These are phyloP conservation scores for Vollenhovia emeryi DNA, from an alignment of 1,140 invertebrate species.

Conservation along the genomic window DNA sequence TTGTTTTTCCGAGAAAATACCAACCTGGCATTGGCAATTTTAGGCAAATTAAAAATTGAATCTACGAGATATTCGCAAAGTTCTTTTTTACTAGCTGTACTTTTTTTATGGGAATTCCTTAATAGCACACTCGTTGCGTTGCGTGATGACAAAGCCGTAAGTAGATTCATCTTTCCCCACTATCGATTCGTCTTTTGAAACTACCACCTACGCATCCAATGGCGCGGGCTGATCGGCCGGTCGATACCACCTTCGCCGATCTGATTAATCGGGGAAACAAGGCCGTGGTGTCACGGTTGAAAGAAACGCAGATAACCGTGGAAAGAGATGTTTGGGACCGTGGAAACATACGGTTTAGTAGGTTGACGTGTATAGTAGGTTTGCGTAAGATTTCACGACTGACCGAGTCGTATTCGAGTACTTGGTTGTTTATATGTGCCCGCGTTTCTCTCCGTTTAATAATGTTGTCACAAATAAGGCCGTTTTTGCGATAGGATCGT, in stretches of 20 bases:
- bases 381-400: conserved; percentile 49
- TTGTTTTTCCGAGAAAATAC: background rate
- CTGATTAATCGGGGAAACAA: conserved; percentile 33
- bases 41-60: background rate
- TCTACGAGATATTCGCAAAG: background rate
- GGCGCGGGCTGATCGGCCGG: background rate
- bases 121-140: background rate
- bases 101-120: background rate
- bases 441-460: background rate
- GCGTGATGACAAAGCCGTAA: background rate
- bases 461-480: background rate
- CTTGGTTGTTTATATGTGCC: background rate
- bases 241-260: conserved; percentile 25
- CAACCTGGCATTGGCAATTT: background rate
- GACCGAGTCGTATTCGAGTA: conserved; percentile 20
- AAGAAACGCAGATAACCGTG: conserved; percentile 13
- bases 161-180: background rate
- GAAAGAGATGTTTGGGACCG: conserved; percentile 35
- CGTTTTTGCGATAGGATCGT: background rate
- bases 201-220: background rate
- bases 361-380: background rate
- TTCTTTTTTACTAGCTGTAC: background rate
- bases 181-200: conserved; percentile 3
- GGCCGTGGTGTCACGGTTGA: conserved; percentile 31
- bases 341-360: conserved; percentile 32